These are phyloP conservation scores for Ascaphus truei DNA, from an alignment of 2,113 vertebrate species.

Conservation along the genomic window DNA sequence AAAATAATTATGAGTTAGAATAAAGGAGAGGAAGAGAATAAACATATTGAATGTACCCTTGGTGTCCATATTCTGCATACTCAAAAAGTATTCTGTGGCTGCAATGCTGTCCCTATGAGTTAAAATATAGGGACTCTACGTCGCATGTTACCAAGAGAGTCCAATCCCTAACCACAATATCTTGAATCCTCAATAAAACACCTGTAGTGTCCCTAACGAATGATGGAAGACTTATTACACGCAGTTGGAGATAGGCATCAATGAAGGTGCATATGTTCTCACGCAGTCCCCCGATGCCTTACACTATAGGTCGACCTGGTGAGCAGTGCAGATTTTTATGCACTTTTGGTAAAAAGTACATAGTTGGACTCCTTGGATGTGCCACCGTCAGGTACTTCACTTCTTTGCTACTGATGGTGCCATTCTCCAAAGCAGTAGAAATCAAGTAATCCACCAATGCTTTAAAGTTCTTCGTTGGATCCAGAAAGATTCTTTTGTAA, in stretches of 20 bases:
- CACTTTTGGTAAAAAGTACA: neutral
- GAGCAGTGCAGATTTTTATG: neutral
- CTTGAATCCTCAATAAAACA: neutral
- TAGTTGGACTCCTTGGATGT: neutral
- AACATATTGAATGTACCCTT: no score
- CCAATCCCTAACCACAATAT: neutral
- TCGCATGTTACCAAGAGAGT: neutral
- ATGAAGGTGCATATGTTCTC: neutral
- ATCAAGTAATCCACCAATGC: neutral
- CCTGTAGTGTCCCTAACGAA: neutral
- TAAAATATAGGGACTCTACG: no score
- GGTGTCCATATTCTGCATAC: no score
- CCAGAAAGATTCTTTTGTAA: neutral
- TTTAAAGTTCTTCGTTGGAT: neutral
- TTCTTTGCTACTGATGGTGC: neutral
- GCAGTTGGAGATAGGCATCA: neutral
- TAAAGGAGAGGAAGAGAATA: no score
- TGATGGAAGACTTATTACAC: neutral
- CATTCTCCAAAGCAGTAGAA: neutral
- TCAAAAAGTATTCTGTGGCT: no score
- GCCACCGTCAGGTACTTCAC: neutral
- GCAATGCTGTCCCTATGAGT: no score
- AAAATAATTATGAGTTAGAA: no score
- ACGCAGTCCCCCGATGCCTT: neutral
- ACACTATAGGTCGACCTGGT: neutral